Evolutionary conservation across 1,140 invertebrate species (phyloP).

Genomic region (Nasonia giraulti): DNA sequence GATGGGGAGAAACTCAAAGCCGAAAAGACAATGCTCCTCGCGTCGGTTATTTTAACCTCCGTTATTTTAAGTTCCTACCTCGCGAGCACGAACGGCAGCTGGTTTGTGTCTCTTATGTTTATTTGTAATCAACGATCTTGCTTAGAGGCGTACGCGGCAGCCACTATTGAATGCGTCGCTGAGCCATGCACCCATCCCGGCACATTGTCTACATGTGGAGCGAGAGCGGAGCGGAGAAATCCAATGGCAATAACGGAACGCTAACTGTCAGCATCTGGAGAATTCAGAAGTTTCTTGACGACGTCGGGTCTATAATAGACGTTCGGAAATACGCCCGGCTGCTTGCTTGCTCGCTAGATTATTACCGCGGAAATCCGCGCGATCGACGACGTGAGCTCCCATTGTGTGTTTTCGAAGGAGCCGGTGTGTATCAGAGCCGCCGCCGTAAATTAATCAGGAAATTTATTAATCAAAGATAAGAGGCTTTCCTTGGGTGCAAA

Average conservation of each 20-base stretch:
- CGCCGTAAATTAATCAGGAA: slow-evolving; percentile 31
- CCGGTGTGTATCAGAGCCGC: not conserved
- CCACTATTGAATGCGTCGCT: slow-evolving; percentile 18
- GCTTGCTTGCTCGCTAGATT: not conserved
- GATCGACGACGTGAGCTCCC: not conserved
- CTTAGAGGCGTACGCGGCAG: slow-evolving; percentile 45
- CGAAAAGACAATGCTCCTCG: slow-evolving; percentile 1
- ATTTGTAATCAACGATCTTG: slow-evolving; percentile 60
- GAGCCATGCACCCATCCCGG: not conserved
- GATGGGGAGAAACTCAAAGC: not conserved
- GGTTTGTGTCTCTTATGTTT: slow-evolving; percentile 57
- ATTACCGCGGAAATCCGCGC: not conserved
- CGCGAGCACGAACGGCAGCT: slow-evolving; percentile 9
- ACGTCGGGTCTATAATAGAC: slow-evolving; percentile 26
- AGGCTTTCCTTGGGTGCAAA: slow-evolving; percentile 17
- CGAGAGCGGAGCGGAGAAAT: not conserved
- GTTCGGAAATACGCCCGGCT: slow-evolving; percentile 11
- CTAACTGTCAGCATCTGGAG: slow-evolving; percentile 25
- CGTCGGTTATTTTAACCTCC: slow-evolving; percentile 11
- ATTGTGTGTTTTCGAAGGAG: not conserved
- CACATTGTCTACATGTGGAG: not conserved
- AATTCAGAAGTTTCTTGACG: slow-evolving; percentile 29
- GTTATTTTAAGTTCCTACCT: slow-evolving; percentile 15
- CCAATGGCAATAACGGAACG: slow-evolving; percentile 32
- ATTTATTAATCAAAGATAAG: slow-evolving; percentile 44